Conservation (phyloP, 2,113 vertebrate genomes). For the Astur gentilis region DNA sequence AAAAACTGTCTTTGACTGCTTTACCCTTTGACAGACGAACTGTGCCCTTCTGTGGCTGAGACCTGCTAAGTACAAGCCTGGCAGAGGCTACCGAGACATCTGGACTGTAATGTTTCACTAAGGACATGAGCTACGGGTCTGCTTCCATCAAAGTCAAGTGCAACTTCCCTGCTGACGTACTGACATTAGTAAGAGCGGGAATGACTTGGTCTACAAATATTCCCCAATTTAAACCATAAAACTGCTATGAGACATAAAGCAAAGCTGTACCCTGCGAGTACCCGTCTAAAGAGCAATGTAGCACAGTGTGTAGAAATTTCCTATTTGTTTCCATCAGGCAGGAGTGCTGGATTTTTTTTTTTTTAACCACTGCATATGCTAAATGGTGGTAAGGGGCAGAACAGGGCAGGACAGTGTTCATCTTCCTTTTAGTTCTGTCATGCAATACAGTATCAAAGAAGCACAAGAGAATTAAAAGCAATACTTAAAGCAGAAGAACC, state of each 20-base stretch:
- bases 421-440: not conserved
- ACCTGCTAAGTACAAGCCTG: not conserved
- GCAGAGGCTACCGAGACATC: not conserved
- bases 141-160: not conserved
- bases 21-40: not conserved
- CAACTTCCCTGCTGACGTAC: not conserved
- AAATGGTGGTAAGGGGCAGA: not conserved
- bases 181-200: not conserved
- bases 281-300: not conserved
- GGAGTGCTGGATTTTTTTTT: not conserved
- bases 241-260: not conserved
- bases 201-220: not conserved
- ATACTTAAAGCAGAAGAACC: not conserved
- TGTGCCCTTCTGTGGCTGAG: not conserved
- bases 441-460: not conserved
- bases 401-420: not conserved
- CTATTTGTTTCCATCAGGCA: not conserved
- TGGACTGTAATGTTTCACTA: not conserved
- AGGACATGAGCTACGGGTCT: not conserved
- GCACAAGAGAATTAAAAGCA: constrained; percentile 46
- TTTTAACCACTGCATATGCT: not conserved
- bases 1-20: not conserved
- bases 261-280: not conserved
- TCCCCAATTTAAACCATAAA: not conserved
- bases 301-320: not conserved